Evolutionary conservation across 92 coral and sea anemone species (phyloP).

Genomic region (Palythoa grandiflora): DNA sequence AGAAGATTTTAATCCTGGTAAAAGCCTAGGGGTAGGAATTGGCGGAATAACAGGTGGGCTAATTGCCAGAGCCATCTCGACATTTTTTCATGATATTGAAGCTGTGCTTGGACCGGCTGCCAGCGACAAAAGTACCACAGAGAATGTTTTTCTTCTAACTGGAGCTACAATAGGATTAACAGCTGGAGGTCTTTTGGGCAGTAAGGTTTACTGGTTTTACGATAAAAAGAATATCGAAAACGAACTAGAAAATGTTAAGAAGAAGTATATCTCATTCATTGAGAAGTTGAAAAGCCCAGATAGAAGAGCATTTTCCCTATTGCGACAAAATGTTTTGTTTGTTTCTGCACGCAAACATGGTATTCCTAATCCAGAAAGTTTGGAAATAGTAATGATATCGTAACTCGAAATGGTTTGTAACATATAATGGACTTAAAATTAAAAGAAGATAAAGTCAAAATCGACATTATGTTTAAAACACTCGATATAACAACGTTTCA

Average conservation of each 20-base stretch:
- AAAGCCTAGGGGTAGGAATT: constrained; percentile 2
- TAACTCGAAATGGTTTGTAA: not conserved
- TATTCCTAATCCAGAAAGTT: not conserved
- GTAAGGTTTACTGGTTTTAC: constrained; percentile 13
- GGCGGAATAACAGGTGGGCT: constrained; percentile 28
- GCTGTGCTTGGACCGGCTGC: not conserved
- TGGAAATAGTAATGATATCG: constrained; percentile 7
- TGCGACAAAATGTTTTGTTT: constrained; percentile 8
- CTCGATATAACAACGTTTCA: too few species aligned
- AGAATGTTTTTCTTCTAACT: not conserved
- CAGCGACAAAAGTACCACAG: not conserved
- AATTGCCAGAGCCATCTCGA: not conserved
- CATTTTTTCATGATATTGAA: not conserved
- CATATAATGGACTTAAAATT: not conserved
- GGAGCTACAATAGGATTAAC: constrained; percentile 3
- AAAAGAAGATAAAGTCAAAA: not conserved
- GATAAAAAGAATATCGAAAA: not conserved
- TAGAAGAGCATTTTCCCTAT: not conserved
- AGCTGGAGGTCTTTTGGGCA: constrained; percentile 15
- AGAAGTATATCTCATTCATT: not conserved
- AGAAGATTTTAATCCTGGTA: constrained; percentile 30
- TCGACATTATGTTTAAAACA: not conserved
- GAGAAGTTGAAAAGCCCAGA: not conserved
- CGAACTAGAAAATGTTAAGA: not conserved
- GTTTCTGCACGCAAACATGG: constrained; percentile 16